A percentile compares a stretch with the other conserved stretches of the same genome.
Evolutionary conservation across 2,797 vertebrate species (phyloP).

Genomic region (Scyliorhinus canicula): DNA sequence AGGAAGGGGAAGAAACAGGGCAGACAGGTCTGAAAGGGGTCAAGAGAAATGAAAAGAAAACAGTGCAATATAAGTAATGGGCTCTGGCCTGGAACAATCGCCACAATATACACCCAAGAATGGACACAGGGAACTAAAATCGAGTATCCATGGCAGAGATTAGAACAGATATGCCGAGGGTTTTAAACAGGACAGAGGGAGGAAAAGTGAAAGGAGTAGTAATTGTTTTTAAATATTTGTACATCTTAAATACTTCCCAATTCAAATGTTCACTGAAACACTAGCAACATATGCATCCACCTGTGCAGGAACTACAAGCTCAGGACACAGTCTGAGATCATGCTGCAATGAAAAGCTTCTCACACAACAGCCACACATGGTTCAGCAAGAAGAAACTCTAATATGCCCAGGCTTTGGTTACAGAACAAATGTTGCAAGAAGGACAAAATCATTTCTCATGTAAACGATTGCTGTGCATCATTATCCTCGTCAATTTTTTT

Average conservation of each 20-base stretch:
- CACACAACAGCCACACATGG: neutral
- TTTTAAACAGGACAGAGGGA: neutral
- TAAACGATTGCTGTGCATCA: too few relatives aligned
- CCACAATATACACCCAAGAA: neutral
- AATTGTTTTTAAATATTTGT: neutral
- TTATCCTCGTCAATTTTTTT: neutral
- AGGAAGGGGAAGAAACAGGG: neutral
- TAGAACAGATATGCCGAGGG: too few relatives aligned
- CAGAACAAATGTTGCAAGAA: conserved; percentile 26
- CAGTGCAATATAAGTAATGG: neutral
- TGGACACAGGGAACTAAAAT: neutral
- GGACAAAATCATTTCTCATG: neutral
- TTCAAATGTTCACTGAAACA: neutral
- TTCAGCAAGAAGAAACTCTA: neutral
- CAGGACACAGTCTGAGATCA: neutral
- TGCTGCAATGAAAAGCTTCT: conserved; percentile 23
- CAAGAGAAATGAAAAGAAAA: neutral
- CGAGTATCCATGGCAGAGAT: neutral
- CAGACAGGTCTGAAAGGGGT: neutral
- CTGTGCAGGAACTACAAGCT: neutral
- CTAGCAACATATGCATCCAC: neutral
- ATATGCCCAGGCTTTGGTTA: neutral
- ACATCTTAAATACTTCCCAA: neutral
- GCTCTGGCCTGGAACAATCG: neutral
- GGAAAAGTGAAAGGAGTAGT: neutral